Base-by-base conservation (phyloP, 2,113 vertebrate species). In the Phaetusa simplex region DNA sequence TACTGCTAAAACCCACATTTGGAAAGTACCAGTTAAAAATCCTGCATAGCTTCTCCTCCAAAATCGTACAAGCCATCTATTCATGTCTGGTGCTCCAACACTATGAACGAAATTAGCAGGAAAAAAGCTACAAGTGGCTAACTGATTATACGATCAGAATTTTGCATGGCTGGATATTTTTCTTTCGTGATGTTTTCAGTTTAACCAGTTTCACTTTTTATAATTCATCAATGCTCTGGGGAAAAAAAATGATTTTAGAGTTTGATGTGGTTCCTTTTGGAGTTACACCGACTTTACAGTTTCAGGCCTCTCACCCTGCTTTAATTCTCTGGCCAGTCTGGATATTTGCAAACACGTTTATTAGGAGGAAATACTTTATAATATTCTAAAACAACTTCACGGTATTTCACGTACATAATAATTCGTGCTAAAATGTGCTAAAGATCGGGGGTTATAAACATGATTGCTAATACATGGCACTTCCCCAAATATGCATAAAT, bases 351-450 rank as follows among this genome's bases (percentile, higher is more conserved):
- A 95, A 82, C 30, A 59, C 43, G 36, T 80, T 95, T 93, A 91
- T 84, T 91, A 85, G 43, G 55, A 78, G 22, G 34, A 93, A 91
- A 92, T 91, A 85, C 45, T 92, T 96, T 61, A 77, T 82, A 91
- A 87, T 69, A 58, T 69, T 94, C 66, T 95, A 73, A 87, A 89
- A 65, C 38, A 94, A 85, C 74, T 88, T 87, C 58, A 79, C 3
- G 17, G 52, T 87, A 91, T 91, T 90, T 94, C 83, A 62, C 23
- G 87, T 76, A 59, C n/a, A 84, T 83, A 90, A 88, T 96, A 94
- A 86, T 77, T 94, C 69, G 78, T 76, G 53, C 12, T 93, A 91
- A 97, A 96, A 89, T 90, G 62, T 95, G 70, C 74, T 92, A 91
- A 94, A 86, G 42, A 85, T 84, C 2, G 5, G 32, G 36, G 43